Conservation (phyloP, 2,113 vertebrate genomes). For the Alectura lathami region DNA sequence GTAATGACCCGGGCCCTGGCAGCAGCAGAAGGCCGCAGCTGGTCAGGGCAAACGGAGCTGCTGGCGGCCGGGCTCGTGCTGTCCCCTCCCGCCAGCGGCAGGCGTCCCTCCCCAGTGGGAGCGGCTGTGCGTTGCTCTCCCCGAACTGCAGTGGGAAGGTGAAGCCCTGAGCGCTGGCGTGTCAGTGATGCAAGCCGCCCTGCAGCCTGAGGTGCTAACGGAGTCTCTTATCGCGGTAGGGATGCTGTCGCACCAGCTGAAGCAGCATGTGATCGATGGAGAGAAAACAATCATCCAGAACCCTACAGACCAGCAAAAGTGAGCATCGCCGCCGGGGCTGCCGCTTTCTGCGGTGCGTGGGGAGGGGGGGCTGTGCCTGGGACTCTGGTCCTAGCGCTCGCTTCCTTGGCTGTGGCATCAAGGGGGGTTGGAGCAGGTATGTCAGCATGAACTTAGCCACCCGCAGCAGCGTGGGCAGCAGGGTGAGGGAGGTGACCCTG, state of each 20-base stretch:
- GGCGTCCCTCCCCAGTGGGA: neutral
- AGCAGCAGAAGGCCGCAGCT: neutral
- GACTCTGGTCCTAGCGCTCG: rapidly evolving
- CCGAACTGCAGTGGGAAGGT: neutral
- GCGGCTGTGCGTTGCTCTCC: too few relatives aligned
- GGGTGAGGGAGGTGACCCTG: too few relatives aligned
- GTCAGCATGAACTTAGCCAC: too few relatives aligned
- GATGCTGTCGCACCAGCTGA: conserved; percentile 96
- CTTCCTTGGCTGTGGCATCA: neutral
- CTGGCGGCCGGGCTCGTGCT: neutral
- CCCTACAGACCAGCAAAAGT: conserved; percentile 96
- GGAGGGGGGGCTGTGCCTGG: neutral
- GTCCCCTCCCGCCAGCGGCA: neutral
- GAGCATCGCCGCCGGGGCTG: neutral
- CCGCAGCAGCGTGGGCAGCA: too few relatives aligned
- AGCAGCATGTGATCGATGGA: conserved; percentile 95
- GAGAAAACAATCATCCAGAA: conserved; percentile 99
- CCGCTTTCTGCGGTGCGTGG: neutral
- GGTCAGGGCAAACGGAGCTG: neutral
- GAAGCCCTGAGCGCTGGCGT: neutral
- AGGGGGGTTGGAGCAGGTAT: neutral
- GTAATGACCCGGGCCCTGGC: neutral
- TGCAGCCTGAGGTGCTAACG: neutral
- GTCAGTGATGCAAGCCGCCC: neutral
- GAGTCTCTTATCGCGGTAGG: conserved; percentile 69